A percentile compares a stretch with the other conserved stretches of the same genome.
Conservation (phyloP, 2,797 vertebrate genomes). For the Clarias platycephalus region DNA sequence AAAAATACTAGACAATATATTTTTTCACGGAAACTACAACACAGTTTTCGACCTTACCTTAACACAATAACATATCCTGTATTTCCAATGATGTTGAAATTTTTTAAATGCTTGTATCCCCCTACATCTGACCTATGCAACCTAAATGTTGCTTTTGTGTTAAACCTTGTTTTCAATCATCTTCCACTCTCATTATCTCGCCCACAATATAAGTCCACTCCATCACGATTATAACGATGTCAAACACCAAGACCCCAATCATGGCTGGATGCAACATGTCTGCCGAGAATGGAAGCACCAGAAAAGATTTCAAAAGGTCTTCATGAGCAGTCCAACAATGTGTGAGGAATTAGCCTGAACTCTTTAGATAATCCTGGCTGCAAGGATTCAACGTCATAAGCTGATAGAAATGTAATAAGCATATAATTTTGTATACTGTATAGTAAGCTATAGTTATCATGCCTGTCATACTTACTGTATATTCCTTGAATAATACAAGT, state of each 20-base stretch:
- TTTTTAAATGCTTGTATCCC: background rate
- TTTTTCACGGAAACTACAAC: background rate
- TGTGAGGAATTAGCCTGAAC: background rate
- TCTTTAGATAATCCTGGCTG: slow-evolving; percentile 38
- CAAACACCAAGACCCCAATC: slow-evolving; percentile 65
- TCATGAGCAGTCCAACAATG: background rate
- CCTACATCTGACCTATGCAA: background rate
- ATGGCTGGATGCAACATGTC: slow-evolving; percentile 71
- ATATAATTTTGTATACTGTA: background rate
- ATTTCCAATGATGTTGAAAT: background rate
- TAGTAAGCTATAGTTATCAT: background rate
- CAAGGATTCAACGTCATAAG: slow-evolving; percentile 27
- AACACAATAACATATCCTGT: background rate
- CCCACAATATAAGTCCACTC: slow-evolving; percentile 68
- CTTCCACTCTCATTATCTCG: slow-evolving; percentile 36
- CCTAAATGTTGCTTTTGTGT: background rate
- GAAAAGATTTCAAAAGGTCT: background rate
- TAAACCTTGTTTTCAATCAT: background rate
- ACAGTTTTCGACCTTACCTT: slow-evolving; percentile 15
- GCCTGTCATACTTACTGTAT: background rate
- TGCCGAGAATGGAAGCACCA: background rate
- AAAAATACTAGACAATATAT: background rate
- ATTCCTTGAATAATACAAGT: background rate
- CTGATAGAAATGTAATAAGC: slow-evolving; percentile 41
- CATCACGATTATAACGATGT: slow-evolving; percentile 57